Conservation (phyloP, 2,888 invertebrate species). For the Drosophila nr. perissopoda region DNA sequence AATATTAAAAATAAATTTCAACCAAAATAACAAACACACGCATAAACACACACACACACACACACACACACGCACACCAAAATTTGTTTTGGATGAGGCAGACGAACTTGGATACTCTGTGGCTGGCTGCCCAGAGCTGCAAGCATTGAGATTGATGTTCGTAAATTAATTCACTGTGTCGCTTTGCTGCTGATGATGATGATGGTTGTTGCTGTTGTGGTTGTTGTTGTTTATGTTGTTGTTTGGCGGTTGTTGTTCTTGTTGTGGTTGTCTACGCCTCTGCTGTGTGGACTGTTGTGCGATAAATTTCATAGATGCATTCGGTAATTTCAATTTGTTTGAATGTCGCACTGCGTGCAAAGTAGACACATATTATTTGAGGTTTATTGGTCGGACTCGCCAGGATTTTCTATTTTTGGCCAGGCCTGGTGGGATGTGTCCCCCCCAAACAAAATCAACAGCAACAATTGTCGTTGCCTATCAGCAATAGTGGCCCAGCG, state of each 20-base stretch:
- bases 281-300: conserved; percentile 37
- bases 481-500: conserved; percentile 14
- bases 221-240: conserved; percentile 13
- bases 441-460: neutral
- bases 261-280: conserved; percentile 8
- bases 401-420: conserved; percentile 57
- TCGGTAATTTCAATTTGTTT: conserved; percentile 77
- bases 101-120: conserved; percentile 28
- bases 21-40: conserved; percentile 64
- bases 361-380: conserved; percentile 64
- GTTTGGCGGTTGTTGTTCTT: conserved; percentile 9
- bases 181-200: conserved; percentile 13
- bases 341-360: conserved; percentile 54
- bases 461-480: conserved; percentile 64
- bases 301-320: conserved; percentile 75
- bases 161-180: conserved; percentile 61
- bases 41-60: conserved; percentile 51
- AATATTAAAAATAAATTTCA: conserved; percentile 73
- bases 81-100: conserved; percentile 18
- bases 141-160: conserved; percentile 70
- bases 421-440: conserved; percentile 56
- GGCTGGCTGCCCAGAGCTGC: conserved; percentile 9
- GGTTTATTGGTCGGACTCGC: conserved; percentile 59
- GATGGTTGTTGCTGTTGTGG: neutral
- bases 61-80: conserved; percentile 49